These are phyloP conservation scores for Ectobius pallidus DNA, from an alignment of 2,888 invertebrate genomes.

Conservation along the genomic window DNA sequence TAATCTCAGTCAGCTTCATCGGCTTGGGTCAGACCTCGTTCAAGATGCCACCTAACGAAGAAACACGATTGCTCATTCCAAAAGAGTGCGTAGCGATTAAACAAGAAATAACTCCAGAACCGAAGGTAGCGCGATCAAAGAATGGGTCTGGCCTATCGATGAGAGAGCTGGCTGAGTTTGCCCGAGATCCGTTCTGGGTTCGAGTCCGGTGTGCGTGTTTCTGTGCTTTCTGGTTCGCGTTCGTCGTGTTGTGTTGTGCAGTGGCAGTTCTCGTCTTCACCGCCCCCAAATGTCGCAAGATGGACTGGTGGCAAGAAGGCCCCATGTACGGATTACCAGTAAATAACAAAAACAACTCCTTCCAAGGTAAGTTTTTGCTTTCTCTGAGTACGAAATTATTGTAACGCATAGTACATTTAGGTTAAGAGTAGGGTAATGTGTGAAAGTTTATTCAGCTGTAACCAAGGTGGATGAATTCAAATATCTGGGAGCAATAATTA, in stretches of 20 bases:
- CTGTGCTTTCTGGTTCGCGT: slow-evolving; percentile 5
- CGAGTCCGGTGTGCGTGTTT: slow-evolving; percentile 7
- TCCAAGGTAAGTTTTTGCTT: not conserved
- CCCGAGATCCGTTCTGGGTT: slow-evolving; percentile 31
- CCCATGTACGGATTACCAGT: slow-evolving; percentile 15
- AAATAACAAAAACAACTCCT: too few species aligned
- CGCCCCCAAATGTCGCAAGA: slow-evolving; percentile 23
- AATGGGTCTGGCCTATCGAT: slow-evolving; percentile 16
- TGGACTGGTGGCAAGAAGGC: slow-evolving; percentile 31
- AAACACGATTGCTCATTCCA: slow-evolving; percentile 14
- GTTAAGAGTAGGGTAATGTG: not conserved
- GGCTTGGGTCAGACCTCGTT: too few species aligned
- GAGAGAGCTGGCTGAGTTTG: slow-evolving; percentile 1
- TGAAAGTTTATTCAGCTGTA: not conserved
- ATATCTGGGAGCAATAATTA: too few species aligned
- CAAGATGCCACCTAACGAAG: not conserved
- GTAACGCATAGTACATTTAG: not conserved
- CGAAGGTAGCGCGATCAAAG: not conserved
- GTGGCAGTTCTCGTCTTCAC: slow-evolving; percentile 5
- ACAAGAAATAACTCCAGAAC: not conserved
- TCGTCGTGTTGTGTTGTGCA: not conserved
- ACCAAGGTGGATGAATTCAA: too few species aligned
- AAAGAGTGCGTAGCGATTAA: not conserved
- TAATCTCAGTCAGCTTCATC: too few species aligned
- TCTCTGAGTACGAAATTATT: too few species aligned